Conservation (phyloP, 2,888 invertebrate genomes). For the Agonopterix arenella region DNA sequence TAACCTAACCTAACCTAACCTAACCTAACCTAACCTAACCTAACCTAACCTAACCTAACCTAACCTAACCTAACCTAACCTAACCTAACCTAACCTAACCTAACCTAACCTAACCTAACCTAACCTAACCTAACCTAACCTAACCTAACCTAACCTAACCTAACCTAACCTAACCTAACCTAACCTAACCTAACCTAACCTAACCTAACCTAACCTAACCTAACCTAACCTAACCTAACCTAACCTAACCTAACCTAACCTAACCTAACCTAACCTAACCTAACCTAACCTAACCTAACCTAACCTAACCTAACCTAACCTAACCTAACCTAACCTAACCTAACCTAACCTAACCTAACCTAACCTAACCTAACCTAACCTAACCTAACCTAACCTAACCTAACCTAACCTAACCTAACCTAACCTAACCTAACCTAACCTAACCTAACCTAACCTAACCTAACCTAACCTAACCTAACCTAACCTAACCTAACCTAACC, state of each 20-base stretch:
- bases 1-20: slow-evolving; percentile 20
- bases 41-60: slow-evolving; percentile 24
- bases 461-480: too few species aligned
- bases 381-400: too few species aligned
- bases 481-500: too few species aligned
- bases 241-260: slow-evolving; percentile 10
- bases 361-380: too few species aligned
- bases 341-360: slow-evolving; percentile 14
- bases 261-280: slow-evolving; percentile 8
- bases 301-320: slow-evolving; percentile 1
- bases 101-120: slow-evolving; percentile 22
- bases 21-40: slow-evolving; percentile 24
- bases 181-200: slow-evolving; percentile 7
- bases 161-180: slow-evolving; percentile 8
- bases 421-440: too few species aligned
- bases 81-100: slow-evolving; percentile 21
- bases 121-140: slow-evolving; percentile 23
- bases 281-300: slow-evolving; percentile 2
- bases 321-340: slow-evolving; percentile 1
- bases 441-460: too few species aligned
- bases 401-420: too few species aligned
- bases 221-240: slow-evolving; percentile 14
- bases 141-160: slow-evolving; percentile 18
- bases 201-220: slow-evolving; percentile 12
- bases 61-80: slow-evolving; percentile 21